Conservation (phyloP, 2,797 vertebrate genomes). For the Hypotaenidia philippensis region DNA sequence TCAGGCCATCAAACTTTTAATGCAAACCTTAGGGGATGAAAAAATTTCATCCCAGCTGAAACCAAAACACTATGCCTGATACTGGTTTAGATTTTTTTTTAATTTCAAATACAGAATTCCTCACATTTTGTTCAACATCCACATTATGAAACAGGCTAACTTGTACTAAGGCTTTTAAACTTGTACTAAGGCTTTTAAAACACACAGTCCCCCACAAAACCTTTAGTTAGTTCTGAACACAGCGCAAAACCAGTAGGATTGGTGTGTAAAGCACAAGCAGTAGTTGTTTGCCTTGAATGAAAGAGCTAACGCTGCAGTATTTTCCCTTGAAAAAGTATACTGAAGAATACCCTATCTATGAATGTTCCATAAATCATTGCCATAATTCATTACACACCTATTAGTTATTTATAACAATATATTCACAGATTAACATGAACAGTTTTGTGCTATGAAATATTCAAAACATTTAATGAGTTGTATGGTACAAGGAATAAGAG, state of each 20-base stretch:
- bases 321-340: not conserved
- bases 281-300: not conserved
- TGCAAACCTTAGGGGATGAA: not conserved
- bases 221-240: not conserved
- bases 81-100: not conserved
- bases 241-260: not conserved
- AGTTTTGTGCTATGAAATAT: slow-evolving; percentile 61
- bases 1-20: not conserved
- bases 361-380: slow-evolving; percentile 14
- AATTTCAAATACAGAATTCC: not conserved
- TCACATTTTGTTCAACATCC: not conserved
- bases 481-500: not conserved
- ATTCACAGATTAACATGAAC: slow-evolving; percentile 41
- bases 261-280: not conserved
- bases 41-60: not conserved
- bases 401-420: slow-evolving; percentile 70
- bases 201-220: not conserved
- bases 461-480: slow-evolving; percentile 55
- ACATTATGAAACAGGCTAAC: not conserved
- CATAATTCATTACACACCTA: slow-evolving; percentile 35
- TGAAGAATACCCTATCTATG: not conserved
- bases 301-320: not conserved
- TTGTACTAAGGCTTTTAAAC: not conserved
- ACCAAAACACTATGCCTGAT: not conserved
- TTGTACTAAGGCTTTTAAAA: not conserved